Conservation (phyloP, 1,140 invertebrate genomes). For the Heterodera carotae region DNA sequence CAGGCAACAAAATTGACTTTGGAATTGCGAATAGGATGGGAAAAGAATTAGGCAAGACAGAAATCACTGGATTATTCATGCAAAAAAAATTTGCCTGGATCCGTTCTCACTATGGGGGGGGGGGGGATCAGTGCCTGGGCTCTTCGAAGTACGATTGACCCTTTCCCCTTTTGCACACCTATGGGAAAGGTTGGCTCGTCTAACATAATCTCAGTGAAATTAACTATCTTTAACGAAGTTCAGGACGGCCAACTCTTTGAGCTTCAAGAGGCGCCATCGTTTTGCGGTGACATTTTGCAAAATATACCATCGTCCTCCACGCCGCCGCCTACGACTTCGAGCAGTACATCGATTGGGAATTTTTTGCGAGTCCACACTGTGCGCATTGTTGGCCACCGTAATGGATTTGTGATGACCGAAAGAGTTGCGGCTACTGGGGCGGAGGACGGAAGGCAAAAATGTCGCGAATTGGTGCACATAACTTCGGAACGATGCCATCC, state of each 20-base stretch:
- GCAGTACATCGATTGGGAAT: not conserved
- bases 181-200: too few relatives aligned
- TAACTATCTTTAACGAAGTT: not conserved
- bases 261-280: not conserved
- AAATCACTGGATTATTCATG: too few relatives aligned
- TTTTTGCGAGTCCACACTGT: not conserved
- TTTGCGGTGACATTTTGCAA: not conserved
- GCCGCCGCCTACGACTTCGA: too few relatives aligned
- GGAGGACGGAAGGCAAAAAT: not conserved
- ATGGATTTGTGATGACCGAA: not conserved
- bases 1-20: not conserved
- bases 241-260: slow-evolving; percentile 6
- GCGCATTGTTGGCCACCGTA: not conserved
- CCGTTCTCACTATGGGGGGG: too few relatives aligned
- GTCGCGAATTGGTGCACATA: not conserved
- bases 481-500: slow-evolving; percentile 5
- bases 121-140: too few relatives aligned
- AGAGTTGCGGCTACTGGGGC: not conserved
- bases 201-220: too few relatives aligned
- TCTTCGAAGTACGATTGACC: too few relatives aligned
- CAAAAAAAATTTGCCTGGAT: too few relatives aligned
- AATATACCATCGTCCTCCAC: not conserved
- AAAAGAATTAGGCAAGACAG: too few relatives aligned
- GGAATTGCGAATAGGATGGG: not conserved
- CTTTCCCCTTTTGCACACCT: too few relatives aligned